Conservation (phyloP, 2,888 invertebrate genomes). For the Pollenia labialis region DNA sequence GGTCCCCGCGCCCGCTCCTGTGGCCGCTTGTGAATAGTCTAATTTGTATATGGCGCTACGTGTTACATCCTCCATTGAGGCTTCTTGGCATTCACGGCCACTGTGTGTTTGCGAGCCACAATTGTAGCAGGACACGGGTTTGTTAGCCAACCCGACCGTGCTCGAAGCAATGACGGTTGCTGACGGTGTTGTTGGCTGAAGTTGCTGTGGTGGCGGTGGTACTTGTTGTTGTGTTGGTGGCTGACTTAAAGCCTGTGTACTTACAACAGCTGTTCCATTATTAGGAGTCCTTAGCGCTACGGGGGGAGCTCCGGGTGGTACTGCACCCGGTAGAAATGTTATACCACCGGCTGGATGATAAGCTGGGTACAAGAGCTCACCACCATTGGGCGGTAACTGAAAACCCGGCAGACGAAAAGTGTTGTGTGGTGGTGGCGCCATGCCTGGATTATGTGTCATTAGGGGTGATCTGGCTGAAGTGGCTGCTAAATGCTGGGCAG, state of each 20-base stretch:
- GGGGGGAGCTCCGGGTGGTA: slow-evolving; percentile 76
- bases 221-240: slow-evolving; percentile 76
- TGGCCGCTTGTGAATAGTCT: slow-evolving; percentile 85
- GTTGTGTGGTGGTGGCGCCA: slow-evolving; percentile 78
- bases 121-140: slow-evolving; percentile 91
- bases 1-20: slow-evolving; percentile 73
- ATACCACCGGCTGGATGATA: slow-evolving; percentile 79
- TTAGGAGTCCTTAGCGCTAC: slow-evolving; percentile 73
- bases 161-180: slow-evolving; percentile 76
- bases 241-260: slow-evolving; percentile 69
- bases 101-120: slow-evolving; percentile 94
- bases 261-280: slow-evolving; percentile 70
- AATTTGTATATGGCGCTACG: slow-evolving; percentile 89
- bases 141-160: slow-evolving; percentile 74
- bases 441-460: slow-evolving; percentile 80
- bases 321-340: slow-evolving; percentile 77
- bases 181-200: slow-evolving; percentile 77
- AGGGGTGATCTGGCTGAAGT: slow-evolving; percentile 79
- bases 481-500: slow-evolving; percentile 77
- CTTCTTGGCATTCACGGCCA: slow-evolving; percentile 94
- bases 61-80: slow-evolving; percentile 96
- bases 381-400: slow-evolving; percentile 85
- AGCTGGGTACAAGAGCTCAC: slow-evolving; percentile 86
- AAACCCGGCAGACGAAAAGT: slow-evolving; percentile 82
- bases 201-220: slow-evolving; percentile 78